Evolutionary conservation across 1,140 invertebrate species (phyloP), one percentile per base, ranked within the genome.

Genomic region (Amphibalanus amphitrite): DNA sequence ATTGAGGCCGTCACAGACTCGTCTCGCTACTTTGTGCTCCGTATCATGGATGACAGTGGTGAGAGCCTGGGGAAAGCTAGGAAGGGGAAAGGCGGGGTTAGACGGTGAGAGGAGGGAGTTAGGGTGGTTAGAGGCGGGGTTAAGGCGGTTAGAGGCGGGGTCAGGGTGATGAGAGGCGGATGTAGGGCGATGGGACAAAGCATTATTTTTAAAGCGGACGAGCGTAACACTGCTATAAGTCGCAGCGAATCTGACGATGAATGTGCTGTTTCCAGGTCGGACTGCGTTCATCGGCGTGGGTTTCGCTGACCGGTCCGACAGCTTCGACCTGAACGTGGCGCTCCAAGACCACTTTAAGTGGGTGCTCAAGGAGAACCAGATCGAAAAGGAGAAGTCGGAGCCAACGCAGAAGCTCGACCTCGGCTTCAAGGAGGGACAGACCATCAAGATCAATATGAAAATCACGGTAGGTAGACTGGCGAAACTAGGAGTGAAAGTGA

Each of bases 341-440:
- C 84, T 99, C 40, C 96, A 98, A 84, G 95, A 98, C 83, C 95
- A 98, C 80, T 99, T 99, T 77, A 98, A 98, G 83, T 95, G 92
- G 89, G 78, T 97, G 1, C 92, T 92, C 78, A 95, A 95, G 81
- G 92, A 76, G 90, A 96, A 80, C 85, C 90, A 81, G 89, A 90
- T 67, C 76, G 78, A 90, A 78, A 89, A 90, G 73, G 90, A 93
- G 77, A 80, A 80, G 69, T 76, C 78, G 33, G 75, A 76, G 40
- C 86, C 87, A 20, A 88, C 88, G 75, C 92, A 91, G 73, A 88
- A 92, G 76, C 81, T 98, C 26, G 94, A 98, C 84, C 84, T 98
- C n/a, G 89, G 93, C 72, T 97, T 98, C 78, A 98, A 98, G 80
- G 96, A 97, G 80, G 96, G 96, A 30, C 91, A 98, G 84, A 98